These are phyloP conservation scores for Acinonyx jubatus DNA, from an alignment of 2,113 vertebrate genomes.

Conservation along the genomic window DNA sequence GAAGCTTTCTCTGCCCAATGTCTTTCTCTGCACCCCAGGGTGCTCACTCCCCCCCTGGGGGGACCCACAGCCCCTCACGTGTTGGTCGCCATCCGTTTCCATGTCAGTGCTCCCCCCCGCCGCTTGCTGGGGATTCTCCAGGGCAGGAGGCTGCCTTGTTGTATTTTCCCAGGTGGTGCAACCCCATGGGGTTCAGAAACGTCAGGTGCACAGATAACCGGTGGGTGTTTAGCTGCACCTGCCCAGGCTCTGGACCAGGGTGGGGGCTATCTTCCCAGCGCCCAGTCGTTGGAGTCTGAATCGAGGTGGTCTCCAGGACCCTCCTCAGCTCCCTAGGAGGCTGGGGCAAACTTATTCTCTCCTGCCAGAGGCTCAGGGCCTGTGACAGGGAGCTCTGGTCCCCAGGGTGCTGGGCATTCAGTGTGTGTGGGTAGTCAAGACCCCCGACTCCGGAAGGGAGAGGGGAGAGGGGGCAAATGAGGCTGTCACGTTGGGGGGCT, in stretches of 20 bases:
- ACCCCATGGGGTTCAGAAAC: not conserved
- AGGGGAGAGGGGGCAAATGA: not conserved
- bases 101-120: not conserved
- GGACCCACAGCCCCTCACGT: not conserved
- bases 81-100: not conserved
- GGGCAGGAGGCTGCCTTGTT: not conserved
- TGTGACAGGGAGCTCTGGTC: not conserved
- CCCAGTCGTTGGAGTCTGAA: not conserved
- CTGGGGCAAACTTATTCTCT: not conserved
- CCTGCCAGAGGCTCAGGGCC: not conserved
- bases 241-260: accelerated
- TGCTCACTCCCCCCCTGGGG: not conserved
- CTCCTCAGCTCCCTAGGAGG: not conserved
- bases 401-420: accelerated
- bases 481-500: not conserved
- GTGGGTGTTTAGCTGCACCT: not conserved
- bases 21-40: not conserved
- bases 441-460: not conserved
- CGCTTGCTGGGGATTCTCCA: not conserved
- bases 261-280: not conserved
- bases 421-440: not conserved
- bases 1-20: not conserved
- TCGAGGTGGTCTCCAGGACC: not conserved
- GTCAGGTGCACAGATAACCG: accelerated
- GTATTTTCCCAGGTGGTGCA: accelerated